These are phyloP conservation scores for Propithecus deckenii DNA, from an alignment of 2,797 vertebrate species.

Conservation along the genomic window DNA sequence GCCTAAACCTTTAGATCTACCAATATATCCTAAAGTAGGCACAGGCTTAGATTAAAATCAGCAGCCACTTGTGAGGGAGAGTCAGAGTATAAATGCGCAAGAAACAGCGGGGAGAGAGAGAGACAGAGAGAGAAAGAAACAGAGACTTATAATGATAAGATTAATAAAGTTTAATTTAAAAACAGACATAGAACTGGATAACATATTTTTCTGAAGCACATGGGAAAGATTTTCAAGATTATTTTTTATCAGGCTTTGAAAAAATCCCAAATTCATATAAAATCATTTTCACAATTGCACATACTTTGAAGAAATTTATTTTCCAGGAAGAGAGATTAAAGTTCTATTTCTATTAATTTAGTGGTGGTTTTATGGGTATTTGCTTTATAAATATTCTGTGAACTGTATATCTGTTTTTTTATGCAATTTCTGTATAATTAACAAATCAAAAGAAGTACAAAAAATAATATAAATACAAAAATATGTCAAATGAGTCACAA, in stretches of 20 bases:
- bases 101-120: neutral
- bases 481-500: neutral
- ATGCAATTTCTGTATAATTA: neutral
- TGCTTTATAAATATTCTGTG: neutral
- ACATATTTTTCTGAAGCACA: neutral
- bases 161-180: neutral
- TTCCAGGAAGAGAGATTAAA: constrained; percentile 1
- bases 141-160: neutral
- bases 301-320: neutral
- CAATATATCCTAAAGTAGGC: neutral
- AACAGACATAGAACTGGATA: neutral
- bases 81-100: neutral
- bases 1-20: neutral
- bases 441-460: neutral
- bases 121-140: neutral
- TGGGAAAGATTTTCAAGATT: constrained; percentile 32
- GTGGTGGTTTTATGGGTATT: neutral
- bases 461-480: neutral
- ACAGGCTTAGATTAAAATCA: neutral
- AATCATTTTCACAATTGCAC: neutral
- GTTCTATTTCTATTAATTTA: constrained; percentile 18
- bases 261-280: neutral
- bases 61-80: neutral
- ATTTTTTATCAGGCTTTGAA: neutral
- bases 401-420: neutral